Conservation (phyloP, 2,888 invertebrate species). For the Arctia plantaginis region DNA sequence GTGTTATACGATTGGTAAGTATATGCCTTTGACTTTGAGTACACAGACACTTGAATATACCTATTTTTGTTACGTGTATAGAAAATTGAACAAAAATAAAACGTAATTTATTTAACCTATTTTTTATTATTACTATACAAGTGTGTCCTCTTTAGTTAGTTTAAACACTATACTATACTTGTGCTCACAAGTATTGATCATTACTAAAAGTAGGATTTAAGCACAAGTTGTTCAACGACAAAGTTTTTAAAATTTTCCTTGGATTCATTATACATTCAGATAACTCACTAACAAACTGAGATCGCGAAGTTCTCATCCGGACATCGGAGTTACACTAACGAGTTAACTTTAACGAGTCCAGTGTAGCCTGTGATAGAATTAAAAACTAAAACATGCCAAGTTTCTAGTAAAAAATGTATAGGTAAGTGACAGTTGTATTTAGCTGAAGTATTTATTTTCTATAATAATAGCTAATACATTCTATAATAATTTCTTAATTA, state of each 20-base stretch:
- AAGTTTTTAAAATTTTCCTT: conserved; percentile 59
- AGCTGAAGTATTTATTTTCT: neutral
- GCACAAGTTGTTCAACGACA: conserved; percentile 50
- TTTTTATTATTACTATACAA: no score
- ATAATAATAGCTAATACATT: no score
- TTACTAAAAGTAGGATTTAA: conserved; percentile 52
- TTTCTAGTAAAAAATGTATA: neutral
- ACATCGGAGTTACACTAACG: conserved; percentile 63
- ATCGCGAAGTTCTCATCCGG: conserved; percentile 53
- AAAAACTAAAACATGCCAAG: conserved; percentile 12
- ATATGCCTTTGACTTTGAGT: no score
- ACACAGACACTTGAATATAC: no score
- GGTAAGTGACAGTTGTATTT: neutral
- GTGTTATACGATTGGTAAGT: no score
- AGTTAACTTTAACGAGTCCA: conserved; percentile 66
- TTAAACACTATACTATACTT: neutral
- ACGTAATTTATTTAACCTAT: neutral
- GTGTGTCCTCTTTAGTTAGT: neutral
- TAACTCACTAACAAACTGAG: conserved; percentile 69
- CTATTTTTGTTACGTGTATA: no score
- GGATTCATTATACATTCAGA: conserved; percentile 70
- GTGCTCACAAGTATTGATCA: conserved; percentile 46
- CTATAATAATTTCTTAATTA: no score
- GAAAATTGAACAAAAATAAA: no score
- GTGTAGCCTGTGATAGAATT: conserved; percentile 43